Evolutionary conservation across 2,113 vertebrate species (phyloP).

Genomic region (Prunella himalayana): DNA sequence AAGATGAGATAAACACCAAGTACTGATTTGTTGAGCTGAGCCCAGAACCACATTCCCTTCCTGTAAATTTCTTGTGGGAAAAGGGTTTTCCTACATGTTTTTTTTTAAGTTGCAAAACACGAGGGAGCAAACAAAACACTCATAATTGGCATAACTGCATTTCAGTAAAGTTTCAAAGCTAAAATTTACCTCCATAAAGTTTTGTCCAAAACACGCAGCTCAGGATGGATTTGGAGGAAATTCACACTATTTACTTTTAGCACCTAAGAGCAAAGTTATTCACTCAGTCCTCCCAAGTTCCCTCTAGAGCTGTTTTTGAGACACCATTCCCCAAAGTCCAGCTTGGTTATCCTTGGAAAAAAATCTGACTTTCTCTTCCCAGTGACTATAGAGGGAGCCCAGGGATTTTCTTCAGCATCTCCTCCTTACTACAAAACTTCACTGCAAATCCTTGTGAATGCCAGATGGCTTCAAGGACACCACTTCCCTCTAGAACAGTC

Average conservation of each 20-base stretch:
- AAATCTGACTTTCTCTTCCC: not conserved
- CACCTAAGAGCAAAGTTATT: not conserved
- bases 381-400: not conserved
- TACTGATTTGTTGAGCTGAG: not conserved
- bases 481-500: not conserved
- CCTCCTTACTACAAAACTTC: not conserved
- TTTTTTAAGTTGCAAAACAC: not conserved
- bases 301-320: not conserved
- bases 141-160: not conserved
- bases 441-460: not conserved
- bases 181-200: not conserved
- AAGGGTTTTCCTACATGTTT: not conserved
- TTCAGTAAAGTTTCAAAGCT: not conserved
- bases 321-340: fast-evolving
- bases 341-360: not conserved
- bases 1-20: not conserved
- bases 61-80: not conserved
- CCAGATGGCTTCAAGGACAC: slow-evolving; percentile 12
- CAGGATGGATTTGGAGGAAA: not conserved
- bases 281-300: not conserved
- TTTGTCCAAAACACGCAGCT: not conserved
- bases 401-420: not conserved
- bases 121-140: not conserved
- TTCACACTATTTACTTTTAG: not conserved
- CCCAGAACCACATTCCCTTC: not conserved